Percentiles rank a stretch among this genome's conserved stretches.
These are phyloP conservation scores for Calypte anna DNA, from an alignment of 2,113 vertebrate species.

Conservation along the genomic window DNA sequence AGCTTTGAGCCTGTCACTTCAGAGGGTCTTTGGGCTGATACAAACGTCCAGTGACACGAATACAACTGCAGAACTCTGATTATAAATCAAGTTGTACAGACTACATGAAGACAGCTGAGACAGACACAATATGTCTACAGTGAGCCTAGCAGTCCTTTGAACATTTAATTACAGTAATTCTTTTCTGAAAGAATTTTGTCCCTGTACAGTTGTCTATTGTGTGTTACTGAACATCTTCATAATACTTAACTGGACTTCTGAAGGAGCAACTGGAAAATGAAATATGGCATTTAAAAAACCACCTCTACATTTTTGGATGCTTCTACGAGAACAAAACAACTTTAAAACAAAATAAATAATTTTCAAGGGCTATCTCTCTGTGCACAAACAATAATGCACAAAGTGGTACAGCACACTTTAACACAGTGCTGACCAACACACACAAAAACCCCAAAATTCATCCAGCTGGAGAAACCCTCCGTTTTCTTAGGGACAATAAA, in stretches of 20 bases:
- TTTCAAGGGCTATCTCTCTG: not conserved
- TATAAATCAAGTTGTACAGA: not conserved
- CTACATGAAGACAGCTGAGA: not conserved
- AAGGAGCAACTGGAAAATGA: not conserved
- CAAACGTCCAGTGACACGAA: accelerated
- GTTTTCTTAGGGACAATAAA: not conserved
- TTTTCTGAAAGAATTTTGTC: not conserved
- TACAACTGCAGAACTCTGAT: not conserved
- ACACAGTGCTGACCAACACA: not conserved
- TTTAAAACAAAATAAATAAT: not conserved
- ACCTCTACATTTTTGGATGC: not conserved
- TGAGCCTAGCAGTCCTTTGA: not conserved
- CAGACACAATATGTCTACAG: not conserved
- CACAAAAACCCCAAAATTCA: not conserved
- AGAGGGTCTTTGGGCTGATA: not conserved
- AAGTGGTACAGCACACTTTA: not conserved
- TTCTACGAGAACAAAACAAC: not conserved
- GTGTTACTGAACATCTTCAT: not conserved
- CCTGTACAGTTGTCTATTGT: accelerated
- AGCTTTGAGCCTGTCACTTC: not conserved
- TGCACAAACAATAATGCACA: not conserved
- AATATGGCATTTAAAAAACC: not conserved
- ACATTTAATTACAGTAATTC: not conserved
- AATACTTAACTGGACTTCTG: not conserved
- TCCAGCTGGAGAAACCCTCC: not conserved